phyloP scores from a whole-genome alignment of 2,888 invertebrate genomes.

The Microctonus aethiopoides region DNA sequence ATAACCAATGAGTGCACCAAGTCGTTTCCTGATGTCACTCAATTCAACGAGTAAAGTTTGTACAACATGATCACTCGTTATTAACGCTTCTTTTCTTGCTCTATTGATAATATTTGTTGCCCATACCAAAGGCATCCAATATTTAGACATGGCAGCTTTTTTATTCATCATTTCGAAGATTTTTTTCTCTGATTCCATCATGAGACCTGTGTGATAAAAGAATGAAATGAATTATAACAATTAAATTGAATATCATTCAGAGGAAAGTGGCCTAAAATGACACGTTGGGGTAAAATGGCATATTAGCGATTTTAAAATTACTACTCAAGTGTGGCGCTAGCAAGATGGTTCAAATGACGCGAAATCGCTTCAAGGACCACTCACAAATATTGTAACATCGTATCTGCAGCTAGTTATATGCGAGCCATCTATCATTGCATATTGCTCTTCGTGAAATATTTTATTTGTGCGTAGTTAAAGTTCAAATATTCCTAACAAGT shows the following conservation, averaged over 20 bases:
- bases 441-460: no score
- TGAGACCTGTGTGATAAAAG: slow-evolving; percentile 74
- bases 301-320: no score
- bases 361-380: no score
- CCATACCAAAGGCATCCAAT: slow-evolving; percentile 95
- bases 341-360: no score
- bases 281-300: no score
- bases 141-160: slow-evolving; percentile 90
- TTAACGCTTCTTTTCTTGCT: slow-evolving; percentile 85
- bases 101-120: slow-evolving; percentile 91
- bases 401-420: no score
- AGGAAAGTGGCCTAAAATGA: no score
- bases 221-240: background rate
- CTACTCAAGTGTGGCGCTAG: no score
- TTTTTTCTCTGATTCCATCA: slow-evolving; percentile 91
- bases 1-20: slow-evolving; percentile 88
- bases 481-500: no score
- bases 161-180: slow-evolving; percentile 91
- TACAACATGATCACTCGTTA: slow-evolving; percentile 90
- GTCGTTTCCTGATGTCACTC: slow-evolving; percentile 85
- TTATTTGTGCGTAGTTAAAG: no score
- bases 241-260: background rate
- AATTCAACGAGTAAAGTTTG: slow-evolving; percentile 90
- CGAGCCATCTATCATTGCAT: no score
- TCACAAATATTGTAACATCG: no score